phyloP scores from a whole-genome alignment of 2,888 invertebrate genomes.

The Ornithoptera alexandrae region DNA sequence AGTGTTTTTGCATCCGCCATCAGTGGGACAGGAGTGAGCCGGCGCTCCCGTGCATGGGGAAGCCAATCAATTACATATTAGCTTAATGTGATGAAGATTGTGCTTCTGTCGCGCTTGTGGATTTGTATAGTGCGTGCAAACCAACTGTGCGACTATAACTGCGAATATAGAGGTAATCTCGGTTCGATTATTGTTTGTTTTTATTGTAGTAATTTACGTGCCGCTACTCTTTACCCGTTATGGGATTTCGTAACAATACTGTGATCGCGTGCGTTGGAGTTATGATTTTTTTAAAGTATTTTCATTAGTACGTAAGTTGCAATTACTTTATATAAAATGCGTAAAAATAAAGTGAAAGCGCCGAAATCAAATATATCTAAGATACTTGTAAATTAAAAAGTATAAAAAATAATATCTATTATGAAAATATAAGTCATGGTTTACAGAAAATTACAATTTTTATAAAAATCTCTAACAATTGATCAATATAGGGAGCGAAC shows the following conservation, averaged over 20 bases:
- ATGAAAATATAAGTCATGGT: too few species aligned
- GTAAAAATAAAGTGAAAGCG: neutral
- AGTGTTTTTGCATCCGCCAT: conserved; percentile 73
- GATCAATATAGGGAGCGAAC: too few species aligned
- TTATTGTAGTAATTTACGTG: conserved; percentile 9
- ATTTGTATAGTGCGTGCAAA: conserved; percentile 63
- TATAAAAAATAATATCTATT: neutral
- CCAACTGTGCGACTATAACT: conserved; percentile 41
- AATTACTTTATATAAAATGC: neutral
- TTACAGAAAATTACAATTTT: too few species aligned
- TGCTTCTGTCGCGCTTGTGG: conserved; percentile 51
- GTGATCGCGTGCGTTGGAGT: neutral
- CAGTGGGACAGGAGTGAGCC: conserved; percentile 68
- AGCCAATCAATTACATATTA: conserved; percentile 78
- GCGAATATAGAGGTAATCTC: conserved; percentile 48
- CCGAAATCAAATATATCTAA: too few species aligned
- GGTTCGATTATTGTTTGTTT: conserved; percentile 54
- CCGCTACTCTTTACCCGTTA: conserved; percentile 19
- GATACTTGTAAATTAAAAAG: neutral
- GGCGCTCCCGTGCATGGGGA: conserved; percentile 60
- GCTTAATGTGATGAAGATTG: conserved; percentile 73
- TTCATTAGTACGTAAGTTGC: too few species aligned
- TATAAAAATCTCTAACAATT: too few species aligned
- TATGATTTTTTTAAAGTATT: too few species aligned
- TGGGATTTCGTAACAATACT: conserved; percentile 16